Base-by-base conservation (phyloP, 64 coral and sea anemone genomes). In the Pocillopora verrucosa region DNA sequence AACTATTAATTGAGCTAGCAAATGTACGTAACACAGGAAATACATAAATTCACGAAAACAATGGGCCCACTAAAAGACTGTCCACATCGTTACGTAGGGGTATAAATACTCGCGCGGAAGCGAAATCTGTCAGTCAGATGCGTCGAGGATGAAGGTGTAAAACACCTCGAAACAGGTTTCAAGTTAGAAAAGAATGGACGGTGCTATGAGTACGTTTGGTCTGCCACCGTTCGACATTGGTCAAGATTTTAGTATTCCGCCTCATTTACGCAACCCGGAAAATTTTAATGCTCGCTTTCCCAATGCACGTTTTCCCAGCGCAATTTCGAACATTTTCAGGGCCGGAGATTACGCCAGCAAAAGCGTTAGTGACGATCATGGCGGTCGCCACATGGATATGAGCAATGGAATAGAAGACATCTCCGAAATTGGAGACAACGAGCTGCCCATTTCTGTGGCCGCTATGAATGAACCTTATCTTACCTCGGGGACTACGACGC, bases 1-100 rank as follows among this genome's bases (percentile, higher is more conserved):
- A 96, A 96, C 75, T 88, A 96, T 92, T 97, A 97, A 97, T 97
- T 97, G 95, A 87, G 95, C 90, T 80, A 68, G 76, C 95, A 87
- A 76, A 90, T 93, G 91, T 92, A 97, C 95, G 95, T 93, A 96
- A 93, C 80, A 93, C 95, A 97, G 95, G 95, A 97, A 97, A 93
- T 88, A 96, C 95, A 97, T 97, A 91, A 97, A 97, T 97, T 97
- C 92, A 87, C 22, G 58, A 77, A 91, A 88, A 92, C 89, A 88
- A 97, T 90, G 87, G 90, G 88, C 76, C 67, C 76, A 77, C 86
- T 90, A 91, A 89, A 87, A 97, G 88, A 93, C 79, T 84, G 88
- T 88, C 93, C 74, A 77, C 88, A 93, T 87, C 61, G 57, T 89
- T 92, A 91, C 82, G 80, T 91, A 90, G 90, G 75, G 77, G 82